Evolutionary conservation across 2,888 invertebrate genomes (phyloP).

Genomic region (Ichneumoninae sp.): DNA sequence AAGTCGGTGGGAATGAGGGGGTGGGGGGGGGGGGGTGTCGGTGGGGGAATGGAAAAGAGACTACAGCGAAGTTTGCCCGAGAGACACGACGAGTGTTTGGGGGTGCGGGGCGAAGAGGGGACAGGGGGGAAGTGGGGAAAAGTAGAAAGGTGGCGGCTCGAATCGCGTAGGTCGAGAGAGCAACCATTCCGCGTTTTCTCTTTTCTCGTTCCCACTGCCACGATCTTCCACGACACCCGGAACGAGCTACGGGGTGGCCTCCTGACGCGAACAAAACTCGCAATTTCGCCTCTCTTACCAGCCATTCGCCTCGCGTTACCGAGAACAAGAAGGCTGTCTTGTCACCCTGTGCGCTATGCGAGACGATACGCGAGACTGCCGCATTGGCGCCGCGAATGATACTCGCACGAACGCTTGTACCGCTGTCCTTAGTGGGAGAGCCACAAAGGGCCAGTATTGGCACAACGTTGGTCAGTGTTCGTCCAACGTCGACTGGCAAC

Average conservation of each 20-base stretch:
- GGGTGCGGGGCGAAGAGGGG: slow-evolving; percentile 15
- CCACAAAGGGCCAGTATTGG: too few species aligned
- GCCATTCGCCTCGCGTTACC: slow-evolving; percentile 73
- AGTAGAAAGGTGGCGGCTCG: slow-evolving; percentile 50
- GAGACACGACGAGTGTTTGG: slow-evolving; percentile 38
- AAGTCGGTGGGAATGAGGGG: neutral
- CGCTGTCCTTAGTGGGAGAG: neutral
- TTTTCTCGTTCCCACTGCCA: neutral
- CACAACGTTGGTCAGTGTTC: too few species aligned
- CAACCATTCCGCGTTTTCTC: slow-evolving; percentile 34
- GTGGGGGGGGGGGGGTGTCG: neutral
- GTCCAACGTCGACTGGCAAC: too few species aligned
- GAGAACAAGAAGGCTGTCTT: slow-evolving; percentile 75
- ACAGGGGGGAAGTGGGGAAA: slow-evolving; percentile 10
- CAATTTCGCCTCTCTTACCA: slow-evolving; percentile 78
- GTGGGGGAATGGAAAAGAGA: slow-evolving; percentile 39
- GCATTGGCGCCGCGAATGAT: slow-evolving; percentile 35
- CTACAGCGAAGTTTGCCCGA: slow-evolving; percentile 63
- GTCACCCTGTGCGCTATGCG: slow-evolving; percentile 66
- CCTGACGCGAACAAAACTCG: slow-evolving; percentile 80
- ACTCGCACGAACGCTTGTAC: slow-evolving; percentile 4
- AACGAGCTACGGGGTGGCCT: slow-evolving; percentile 71
- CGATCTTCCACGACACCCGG: slow-evolving; percentile 54
- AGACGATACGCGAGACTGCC: slow-evolving; percentile 21
- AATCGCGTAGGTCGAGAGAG: slow-evolving; percentile 44